A percentile compares a stretch with the other conserved stretches of the same genome.
Conservation (phyloP, 1,140 invertebrate genomes). For the Bombus balteatus region DNA sequence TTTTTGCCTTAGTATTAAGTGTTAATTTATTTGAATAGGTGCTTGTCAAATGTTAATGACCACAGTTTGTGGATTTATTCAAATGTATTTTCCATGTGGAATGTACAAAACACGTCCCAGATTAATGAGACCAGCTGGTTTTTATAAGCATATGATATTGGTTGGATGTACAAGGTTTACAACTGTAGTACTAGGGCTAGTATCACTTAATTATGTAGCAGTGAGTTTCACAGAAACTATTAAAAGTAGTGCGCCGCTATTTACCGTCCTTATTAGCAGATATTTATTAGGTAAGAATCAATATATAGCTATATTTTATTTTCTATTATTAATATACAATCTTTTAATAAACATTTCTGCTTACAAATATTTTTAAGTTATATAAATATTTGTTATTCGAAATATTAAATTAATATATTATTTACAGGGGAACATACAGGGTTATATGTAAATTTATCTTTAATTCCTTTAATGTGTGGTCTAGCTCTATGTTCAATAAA, state of each 20-base stretch:
- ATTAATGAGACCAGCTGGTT: constrained; percentile 87
- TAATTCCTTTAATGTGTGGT: constrained; percentile 93
- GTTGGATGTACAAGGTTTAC: constrained; percentile 91
- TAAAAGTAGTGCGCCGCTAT: constrained; percentile 93
- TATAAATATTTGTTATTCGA: no score
- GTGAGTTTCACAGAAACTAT: constrained; percentile 95
- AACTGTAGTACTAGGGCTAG: constrained; percentile 89
- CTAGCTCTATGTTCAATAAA: constrained; percentile 92
- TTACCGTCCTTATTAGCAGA: constrained; percentile 91
- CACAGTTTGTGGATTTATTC: constrained; percentile 89
- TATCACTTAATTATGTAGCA: constrained; percentile 92
- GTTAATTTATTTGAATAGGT: constrained; percentile 76
- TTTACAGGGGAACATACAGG: constrained; percentile 88
- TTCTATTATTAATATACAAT: not conserved
- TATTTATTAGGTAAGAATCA: constrained; percentile 85
- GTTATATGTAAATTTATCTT: constrained; percentile 89
- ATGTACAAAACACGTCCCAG: constrained; percentile 86
- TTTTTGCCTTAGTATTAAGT: constrained; percentile 10
- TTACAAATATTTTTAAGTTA: no score
- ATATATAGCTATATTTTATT: not conserved
- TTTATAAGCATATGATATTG: constrained; percentile 90
- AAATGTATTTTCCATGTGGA: constrained; percentile 90
- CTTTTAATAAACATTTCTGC: not conserved
- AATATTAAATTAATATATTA: constrained; percentile 39
- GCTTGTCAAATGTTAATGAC: constrained; percentile 92